Evolutionary conservation across 2,797 vertebrate species (phyloP), one percentile per base, ranked within the genome.

Genomic region (Myiotriccus ornatus): DNA sequence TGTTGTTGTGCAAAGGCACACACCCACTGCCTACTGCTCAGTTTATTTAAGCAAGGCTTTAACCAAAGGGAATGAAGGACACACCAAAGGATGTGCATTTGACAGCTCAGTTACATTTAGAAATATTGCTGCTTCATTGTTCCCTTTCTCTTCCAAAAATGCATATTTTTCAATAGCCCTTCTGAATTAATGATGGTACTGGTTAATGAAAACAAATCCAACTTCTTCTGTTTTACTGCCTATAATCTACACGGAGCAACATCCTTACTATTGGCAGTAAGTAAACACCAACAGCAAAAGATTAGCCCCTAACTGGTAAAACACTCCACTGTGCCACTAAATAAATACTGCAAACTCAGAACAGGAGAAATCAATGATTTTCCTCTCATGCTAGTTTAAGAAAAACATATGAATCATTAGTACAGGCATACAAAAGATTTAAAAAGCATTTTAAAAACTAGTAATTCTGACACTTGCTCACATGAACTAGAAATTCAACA

Each of bases 11-110:
- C 55, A 97, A 97, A 89, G 17, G 23, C 52, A 88, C 67, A 93
- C 93, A 56, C 97, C 94, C 95, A 67, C 69, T 92, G 91, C 93
- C 95, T 96, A 55, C 65, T 84, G 78, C 56, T 87, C 63, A 76
- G 93, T 95, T 97, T 95, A 96, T 93, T 96, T 95, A 56, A 96
- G 91, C 87, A 39, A 93, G 84, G 82, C 79, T 93, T 96, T 92
- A 81, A 93, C 91, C 77, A 69, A 84, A 80, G 83, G 94, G 96
- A 93, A 89, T 60, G 69, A 46, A 67, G 75, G 88, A 10, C 24
- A 95, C 63, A 37, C 28, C 80, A 69, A 84, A 92, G 94, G 35
- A 95, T 50, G 28, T 7, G 32, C 0, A 0, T 55, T 68, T 91
- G 64, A 90, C 82, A 75, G 24, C 30, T 65, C 67, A 7, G 49